A percentile compares a stretch with the other conserved stretches of the same genome.
Evolutionary conservation across 2,888 invertebrate species (phyloP).

Genomic region (Hirtodrosophila duncani): DNA sequence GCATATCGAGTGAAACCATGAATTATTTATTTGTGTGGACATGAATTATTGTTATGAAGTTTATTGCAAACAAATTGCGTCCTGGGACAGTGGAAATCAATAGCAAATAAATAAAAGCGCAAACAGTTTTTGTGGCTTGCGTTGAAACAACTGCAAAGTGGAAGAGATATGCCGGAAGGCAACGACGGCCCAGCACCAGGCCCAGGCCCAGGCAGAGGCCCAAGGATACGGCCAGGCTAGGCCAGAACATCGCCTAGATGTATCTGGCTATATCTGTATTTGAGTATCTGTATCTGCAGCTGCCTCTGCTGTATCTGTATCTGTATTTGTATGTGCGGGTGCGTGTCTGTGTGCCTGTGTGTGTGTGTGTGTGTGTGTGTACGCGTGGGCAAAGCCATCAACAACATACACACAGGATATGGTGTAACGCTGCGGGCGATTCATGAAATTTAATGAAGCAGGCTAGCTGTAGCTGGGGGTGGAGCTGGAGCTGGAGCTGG

Average conservation of each 20-base stretch:
- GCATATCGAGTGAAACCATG: constrained; percentile 56
- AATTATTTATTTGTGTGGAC: constrained; percentile 74
- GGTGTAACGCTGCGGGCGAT: constrained; percentile 63
- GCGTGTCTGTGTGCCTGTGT: not conserved
- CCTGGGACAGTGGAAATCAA: constrained; percentile 73
- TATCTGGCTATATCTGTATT: too few species aligned
- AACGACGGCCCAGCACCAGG: too few species aligned
- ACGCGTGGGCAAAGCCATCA: constrained; percentile 56
- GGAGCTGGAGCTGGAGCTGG: constrained; percentile 17
- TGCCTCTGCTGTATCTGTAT: not conserved
- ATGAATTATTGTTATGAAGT: constrained; percentile 75
- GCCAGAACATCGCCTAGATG: too few species aligned
- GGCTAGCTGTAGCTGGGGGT: constrained; percentile 46
- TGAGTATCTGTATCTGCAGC: too few species aligned
- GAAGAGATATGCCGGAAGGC: constrained; percentile 35
- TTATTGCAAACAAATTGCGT: constrained; percentile 75
- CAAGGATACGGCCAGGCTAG: too few species aligned
- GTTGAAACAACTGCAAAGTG: constrained; percentile 50
- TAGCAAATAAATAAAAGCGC: constrained; percentile 73
- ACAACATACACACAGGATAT: constrained; percentile 62
- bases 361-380: constrained; percentile 16
- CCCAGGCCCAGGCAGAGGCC: too few species aligned
- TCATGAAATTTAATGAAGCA: constrained; percentile 72
- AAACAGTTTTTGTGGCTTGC: constrained; percentile 72
- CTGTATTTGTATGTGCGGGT: too few species aligned